Evolutionary conservation across 2,113 vertebrate genomes (phyloP), one percentile per base, ranked within the genome.

Genomic region (Hippocampus zosterae): DNA sequence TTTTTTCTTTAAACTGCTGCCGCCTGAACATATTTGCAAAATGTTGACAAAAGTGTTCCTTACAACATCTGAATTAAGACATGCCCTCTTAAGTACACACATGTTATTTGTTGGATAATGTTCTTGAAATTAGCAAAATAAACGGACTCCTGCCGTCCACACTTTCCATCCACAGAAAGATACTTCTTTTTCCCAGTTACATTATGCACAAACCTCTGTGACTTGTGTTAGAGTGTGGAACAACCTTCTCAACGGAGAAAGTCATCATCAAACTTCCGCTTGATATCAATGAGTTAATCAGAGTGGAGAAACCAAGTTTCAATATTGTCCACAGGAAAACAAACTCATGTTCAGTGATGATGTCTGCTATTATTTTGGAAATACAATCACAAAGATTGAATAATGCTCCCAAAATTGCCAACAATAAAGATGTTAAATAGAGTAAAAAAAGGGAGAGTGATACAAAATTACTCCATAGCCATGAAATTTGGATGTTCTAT

Each of bases 401-500:
- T 25, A 59, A 5, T 37, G 15, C 21, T 25, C 37, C 57, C 65
- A 57, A 72, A 73, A 44, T 44, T 12, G 42, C 16, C 62, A 41
- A 23, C 10, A 19, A 61, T 23, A 23, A 71, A n/a, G 50, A 70
- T 40, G 56, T 68, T 68, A 59, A 69, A 75, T 33, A 55, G 52
- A 55, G 71, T 68, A 67, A 75, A 75, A 71, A 29, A 21, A 37
- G 40, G 44, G 37, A 25, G 13, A 56, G 13, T 15, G 13, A 67
- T 84, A 62, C 55, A 70, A 81, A 73, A 29, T 70, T 70, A 59
- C 56, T 59, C 11, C 68, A 33, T 67, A 41, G 29, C 70, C 72
- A 66, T 63, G 67, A 75, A 79, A 75, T 75, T 57, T 23, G 57
- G 61, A 69, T 71, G 73, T 77, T 72, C 57, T 37, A 66, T 77